Base-by-base conservation (phyloP, 2,888 invertebrate genomes). In the Galeruca laticollis region DNA sequence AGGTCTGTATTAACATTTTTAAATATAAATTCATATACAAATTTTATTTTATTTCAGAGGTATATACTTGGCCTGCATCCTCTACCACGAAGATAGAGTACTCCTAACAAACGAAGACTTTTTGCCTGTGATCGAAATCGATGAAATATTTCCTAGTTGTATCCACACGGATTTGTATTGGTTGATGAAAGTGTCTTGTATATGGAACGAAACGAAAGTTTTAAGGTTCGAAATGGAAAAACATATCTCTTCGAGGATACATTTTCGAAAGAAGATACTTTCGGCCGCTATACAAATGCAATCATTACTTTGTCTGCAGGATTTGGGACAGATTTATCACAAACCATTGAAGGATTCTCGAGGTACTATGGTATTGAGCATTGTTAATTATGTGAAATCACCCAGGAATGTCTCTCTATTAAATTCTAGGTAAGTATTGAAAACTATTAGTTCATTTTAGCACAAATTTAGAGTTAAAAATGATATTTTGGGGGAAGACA, bases 81-180 rank as follows among this genome's bases (percentile, higher is more conserved):
- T 99, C 47, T 98, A 97, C 87, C 94, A 95, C 84, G 98, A 98
- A 82, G 98, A 99, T 84, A 96, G 95, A 84, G 93, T 99, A 60
- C 88, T 99, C 79, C 96, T 98, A 68, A 99, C 99, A 40, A 96
- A 96, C 79, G 99, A 99, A 86, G 99, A 99, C 84, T 96, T 96
- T 85, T 88, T 99, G 72, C 99, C 99, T 0, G 95, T 98, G 70
- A 94, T 99, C 80, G 98, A 98, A 87, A 95, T 99, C 60, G 98
- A 98, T 84, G 98, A 98, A 86, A 95, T 95, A 37, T 97, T 96
- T 84, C 95, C 97, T 54, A 94, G 94, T 79, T 94, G 95, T 76
- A 91, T 98, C 73, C 93, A 97, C 84, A 92, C 91, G 71, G 99
- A 99, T 86, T 95, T 97, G 85, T 95, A 98, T 84, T 99, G 99